Percentiles rank a stretch among this genome's conserved stretches.
phyloP scores from a whole-genome alignment of 2,888 invertebrate genomes.

The Blomia tropicalis region DNA sequence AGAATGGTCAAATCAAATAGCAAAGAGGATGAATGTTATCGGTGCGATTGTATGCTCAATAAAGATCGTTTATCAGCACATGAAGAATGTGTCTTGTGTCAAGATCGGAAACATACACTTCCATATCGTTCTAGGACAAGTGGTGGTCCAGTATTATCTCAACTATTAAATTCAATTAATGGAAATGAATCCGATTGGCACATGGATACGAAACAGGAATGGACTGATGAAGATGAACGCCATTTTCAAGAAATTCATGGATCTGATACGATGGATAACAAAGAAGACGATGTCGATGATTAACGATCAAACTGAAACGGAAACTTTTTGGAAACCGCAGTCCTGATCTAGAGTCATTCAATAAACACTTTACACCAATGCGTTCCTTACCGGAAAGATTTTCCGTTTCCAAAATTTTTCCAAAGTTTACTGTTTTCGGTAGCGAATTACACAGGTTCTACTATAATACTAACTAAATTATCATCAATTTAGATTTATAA shows the following conservation, averaged over 20 bases:
- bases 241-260: too few species aligned
- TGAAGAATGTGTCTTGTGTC: neutral
- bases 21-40: neutral
- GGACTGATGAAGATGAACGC: conserved; percentile 9
- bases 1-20: neutral
- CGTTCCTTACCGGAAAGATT: too few species aligned
- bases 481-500: too few species aligned
- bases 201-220: neutral
- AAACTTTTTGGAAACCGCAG: too few species aligned
- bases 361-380: too few species aligned
- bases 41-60: conserved; percentile 17
- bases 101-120: neutral
- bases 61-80: conserved; percentile 2
- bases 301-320: too few species aligned
- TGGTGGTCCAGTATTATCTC: neutral
- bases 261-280: neutral
- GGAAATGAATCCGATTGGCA: neutral
- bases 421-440: too few species aligned
- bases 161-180: neutral
- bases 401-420: too few species aligned
- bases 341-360: too few species aligned
- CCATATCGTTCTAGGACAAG: neutral
- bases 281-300: neutral
- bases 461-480: too few species aligned
- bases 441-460: too few species aligned